Evolutionary conservation across 2,888 invertebrate genomes (phyloP).

Genomic region (Notodonta ziczac): DNA sequence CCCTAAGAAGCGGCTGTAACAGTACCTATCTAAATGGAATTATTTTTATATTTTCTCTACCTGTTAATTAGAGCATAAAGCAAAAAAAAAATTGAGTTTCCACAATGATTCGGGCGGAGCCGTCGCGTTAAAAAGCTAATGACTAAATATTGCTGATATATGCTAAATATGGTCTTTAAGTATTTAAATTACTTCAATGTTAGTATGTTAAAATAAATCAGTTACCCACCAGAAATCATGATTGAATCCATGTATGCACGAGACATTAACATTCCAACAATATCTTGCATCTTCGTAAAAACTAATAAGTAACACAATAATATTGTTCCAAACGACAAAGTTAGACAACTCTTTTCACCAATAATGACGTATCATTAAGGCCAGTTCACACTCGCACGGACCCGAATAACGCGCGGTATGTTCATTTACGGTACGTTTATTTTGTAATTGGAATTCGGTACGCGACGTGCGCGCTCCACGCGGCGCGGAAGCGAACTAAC

Average conservation of each 20-base stretch:
- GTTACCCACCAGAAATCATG: conserved; percentile 6
- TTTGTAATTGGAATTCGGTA: conserved; percentile 61
- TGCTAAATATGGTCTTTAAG: no score
- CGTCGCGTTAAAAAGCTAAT: no score
- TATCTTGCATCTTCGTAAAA: conserved; percentile 1
- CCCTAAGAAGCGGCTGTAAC: no score
- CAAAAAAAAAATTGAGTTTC: no score
- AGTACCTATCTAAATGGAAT: no score
- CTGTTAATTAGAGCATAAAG: no score
- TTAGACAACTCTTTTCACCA: conserved; percentile 6
- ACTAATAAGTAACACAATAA: conserved; percentile 20
- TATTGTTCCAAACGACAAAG: conserved; percentile 14
- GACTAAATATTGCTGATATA: no score
- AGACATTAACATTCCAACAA: background rate
- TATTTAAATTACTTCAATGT: no score
- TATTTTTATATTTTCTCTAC: no score
- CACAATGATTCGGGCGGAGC: no score
- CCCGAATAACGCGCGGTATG: conserved; percentile 40
- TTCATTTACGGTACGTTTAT: conserved; percentile 51
- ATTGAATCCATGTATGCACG: background rate
- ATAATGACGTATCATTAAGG: conserved; percentile 35
- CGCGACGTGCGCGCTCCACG: conserved; percentile 72
- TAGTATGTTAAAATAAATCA: background rate
- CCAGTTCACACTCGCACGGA: conserved; percentile 45
- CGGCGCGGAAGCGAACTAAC: conserved; percentile 78